Evolutionary conservation across 1,140 invertebrate species (phyloP).

Genomic region (Neomicropteryx cornuta): DNA sequence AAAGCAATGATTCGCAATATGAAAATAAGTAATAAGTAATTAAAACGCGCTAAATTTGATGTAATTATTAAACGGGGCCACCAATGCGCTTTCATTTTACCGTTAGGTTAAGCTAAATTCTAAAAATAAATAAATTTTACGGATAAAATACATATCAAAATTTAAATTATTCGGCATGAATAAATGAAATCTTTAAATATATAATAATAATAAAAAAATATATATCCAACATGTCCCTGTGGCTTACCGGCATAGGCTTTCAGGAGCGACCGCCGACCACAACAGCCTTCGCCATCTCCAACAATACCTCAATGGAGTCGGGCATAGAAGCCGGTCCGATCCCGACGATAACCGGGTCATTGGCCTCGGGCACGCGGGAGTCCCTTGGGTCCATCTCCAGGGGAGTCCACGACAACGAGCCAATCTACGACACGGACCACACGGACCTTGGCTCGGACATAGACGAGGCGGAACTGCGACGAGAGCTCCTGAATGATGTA

Average conservation of each 20-base stretch:
- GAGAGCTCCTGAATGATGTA: constrained; percentile 68
- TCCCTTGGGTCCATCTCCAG: constrained; percentile 49
- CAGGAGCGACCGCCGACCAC: constrained; percentile 22
- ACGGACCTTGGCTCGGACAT: constrained; percentile 64
- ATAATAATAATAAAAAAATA: not conserved
- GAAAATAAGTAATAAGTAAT: too few relatives aligned
- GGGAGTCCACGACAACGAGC: constrained; percentile 40
- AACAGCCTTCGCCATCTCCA: constrained; percentile 29
- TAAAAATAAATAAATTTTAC: too few relatives aligned
- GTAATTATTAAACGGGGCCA: too few relatives aligned
- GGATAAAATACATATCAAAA: not conserved
- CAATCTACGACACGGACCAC: constrained; percentile 62
- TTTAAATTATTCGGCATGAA: not conserved
- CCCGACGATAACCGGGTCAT: constrained; percentile 53
- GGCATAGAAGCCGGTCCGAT: constrained; percentile 47
- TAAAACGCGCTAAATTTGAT: too few relatives aligned
- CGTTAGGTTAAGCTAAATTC: too few relatives aligned
- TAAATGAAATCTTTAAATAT: not conserved
- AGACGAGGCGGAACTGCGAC: constrained; percentile 62
- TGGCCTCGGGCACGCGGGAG: constrained; percentile 41
- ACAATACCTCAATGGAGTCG: constrained; percentile 39
- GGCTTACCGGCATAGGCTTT: constrained; percentile 27
- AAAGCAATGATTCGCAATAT: too few relatives aligned
- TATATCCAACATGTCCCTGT: constrained; percentile 26
- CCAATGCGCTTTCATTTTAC: too few relatives aligned